Base-by-base conservation (phyloP, 2,113 vertebrate genomes). In the Machaerirhynchus nigripectus region DNA sequence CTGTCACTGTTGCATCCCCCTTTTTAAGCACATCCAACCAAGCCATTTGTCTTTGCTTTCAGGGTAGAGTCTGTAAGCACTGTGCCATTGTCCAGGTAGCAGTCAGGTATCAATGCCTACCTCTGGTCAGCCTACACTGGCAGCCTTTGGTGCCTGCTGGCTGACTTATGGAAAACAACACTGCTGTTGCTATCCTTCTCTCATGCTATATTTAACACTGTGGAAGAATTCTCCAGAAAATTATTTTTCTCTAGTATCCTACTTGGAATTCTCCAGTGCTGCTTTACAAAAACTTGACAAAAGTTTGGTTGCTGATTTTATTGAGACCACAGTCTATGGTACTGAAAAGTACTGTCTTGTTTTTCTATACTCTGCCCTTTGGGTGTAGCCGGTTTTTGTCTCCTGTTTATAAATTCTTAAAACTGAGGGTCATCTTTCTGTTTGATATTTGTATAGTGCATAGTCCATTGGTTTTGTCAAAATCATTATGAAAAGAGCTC, bases 221-320 rank as follows among this genome's bases (percentile, higher is more conserved):
- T 75, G 57, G 44, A 80, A 90, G 23, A 85, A 77, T 90, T 83
- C 11, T 13, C 27, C 28, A 57, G 11, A 33, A 85, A 46, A 35
- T 46, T 64, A 2, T 53, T 82, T 86, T 93, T 85, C n/a, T 79
- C 19, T 60, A 33, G 9, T 69, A 11, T 53, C 37, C 59, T 56
- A 10, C 50, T 91, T 46, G 15, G 20, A 91, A 40, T 87, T 93
- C 40, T 76, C 13, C 31, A n/a, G 27, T 61, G 23, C 44, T 77
- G 16, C 49, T 93, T 91, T 68, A 65, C 22, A 69, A 69, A 90
- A 68, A 26, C n/a, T 61, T 73, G 56, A 39, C 11, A 16, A 7
- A 82, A 87, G 15, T 87, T 84, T 75, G 71, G 44, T 44, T 87
- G 35, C 27, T 87, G 55, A 27, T 56, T 95, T 94, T 91, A 56